Evolutionary conservation across 2,888 invertebrate species (phyloP).

Genomic region (Venustoraphidia nigricollis): DNA sequence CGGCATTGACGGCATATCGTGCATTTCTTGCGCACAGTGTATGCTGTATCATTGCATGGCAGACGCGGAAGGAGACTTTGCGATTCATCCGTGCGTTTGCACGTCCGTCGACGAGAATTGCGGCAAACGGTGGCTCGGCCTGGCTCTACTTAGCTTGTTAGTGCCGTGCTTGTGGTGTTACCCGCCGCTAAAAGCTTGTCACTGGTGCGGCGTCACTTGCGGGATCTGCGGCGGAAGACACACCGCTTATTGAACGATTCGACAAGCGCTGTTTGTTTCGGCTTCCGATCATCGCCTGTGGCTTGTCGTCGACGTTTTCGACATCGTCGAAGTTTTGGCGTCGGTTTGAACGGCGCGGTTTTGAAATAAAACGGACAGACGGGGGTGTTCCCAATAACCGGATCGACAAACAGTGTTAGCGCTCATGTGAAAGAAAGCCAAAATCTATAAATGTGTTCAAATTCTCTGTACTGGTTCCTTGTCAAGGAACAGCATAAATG

Average conservation of each 20-base stretch:
- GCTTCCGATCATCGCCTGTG: no score
- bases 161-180: conserved; percentile 94
- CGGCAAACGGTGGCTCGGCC: conserved; percentile 70
- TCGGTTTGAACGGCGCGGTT: no score
- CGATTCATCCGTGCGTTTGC: conserved; percentile 74
- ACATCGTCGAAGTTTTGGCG: no score
- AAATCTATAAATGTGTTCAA: no score
- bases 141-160: conserved; percentile 69
- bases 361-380: no score
- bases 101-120: conserved; percentile 51
- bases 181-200: conserved; percentile 70
- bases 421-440: no score
- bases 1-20: conserved; percentile 68
- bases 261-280: no score
- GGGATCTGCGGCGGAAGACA: conserved; percentile 76
- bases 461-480: no score
- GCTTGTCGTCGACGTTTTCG: no score
- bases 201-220: conserved; percentile 66
- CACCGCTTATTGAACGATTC: conserved; percentile 14
- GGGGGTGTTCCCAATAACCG: no score
- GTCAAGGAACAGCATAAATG: no score
- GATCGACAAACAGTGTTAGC: no score
- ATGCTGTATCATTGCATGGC: conserved; percentile 89
- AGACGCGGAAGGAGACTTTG: conserved; percentile 78
- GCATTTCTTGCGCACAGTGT: conserved; percentile 77